Evolutionary conservation across 2,113 vertebrate genomes (phyloP).

Genomic region (Elaphurus davidianus): DNA sequence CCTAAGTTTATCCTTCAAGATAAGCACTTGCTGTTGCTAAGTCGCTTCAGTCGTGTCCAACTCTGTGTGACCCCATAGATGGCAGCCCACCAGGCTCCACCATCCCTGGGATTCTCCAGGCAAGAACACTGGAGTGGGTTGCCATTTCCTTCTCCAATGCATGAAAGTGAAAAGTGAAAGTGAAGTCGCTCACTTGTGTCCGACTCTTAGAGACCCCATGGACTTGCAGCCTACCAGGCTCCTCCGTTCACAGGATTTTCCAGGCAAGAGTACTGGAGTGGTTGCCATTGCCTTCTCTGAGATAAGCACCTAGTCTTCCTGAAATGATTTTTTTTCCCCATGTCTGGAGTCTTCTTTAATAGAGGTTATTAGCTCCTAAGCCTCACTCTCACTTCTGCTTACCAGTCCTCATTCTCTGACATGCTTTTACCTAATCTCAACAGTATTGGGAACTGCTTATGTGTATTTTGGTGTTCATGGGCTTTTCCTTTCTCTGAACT

Average conservation of each 20-base stretch:
- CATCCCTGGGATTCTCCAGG: neutral
- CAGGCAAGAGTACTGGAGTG: neutral
- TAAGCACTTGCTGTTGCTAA: neutral
- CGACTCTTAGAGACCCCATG: fast-evolving
- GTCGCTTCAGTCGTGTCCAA: fast-evolving
- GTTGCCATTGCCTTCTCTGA: neutral
- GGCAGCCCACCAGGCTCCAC: neutral
- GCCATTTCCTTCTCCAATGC: neutral
- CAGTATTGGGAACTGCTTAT: neutral
- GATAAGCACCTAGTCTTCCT: neutral
- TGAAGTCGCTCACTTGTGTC: neutral
- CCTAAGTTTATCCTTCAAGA: neutral
- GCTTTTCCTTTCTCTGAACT: neutral
- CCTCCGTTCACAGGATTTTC: neutral
- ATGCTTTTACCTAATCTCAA: neutral
- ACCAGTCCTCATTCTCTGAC: neutral
- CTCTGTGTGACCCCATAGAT: fast-evolving
- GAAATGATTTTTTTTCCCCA: neutral
- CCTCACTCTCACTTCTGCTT: neutral
- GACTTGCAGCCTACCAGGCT: neutral
- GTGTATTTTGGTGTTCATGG: neutral
- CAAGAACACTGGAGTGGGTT: neutral
- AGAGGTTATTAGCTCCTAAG: neutral
- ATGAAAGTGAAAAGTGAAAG: neutral
- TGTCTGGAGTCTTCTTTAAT: neutral